These are phyloP conservation scores for Cyprichromis sp. DNA, from an alignment of 2,113 vertebrate species.

Conservation along the genomic window DNA sequence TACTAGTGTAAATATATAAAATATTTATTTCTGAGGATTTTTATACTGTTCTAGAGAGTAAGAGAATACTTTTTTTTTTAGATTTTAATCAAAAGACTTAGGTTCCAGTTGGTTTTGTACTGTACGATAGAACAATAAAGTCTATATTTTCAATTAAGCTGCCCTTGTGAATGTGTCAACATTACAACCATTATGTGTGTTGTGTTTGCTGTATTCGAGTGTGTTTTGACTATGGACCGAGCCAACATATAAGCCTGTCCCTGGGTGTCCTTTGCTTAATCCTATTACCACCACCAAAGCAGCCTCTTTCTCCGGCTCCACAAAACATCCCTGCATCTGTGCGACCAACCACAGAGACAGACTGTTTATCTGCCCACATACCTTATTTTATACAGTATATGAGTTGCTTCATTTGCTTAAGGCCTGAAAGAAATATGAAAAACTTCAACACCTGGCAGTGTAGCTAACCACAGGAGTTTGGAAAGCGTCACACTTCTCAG, in stretches of 20 bases:
- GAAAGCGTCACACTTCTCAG: slow-evolving; percentile 20
- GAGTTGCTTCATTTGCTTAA: slow-evolving; percentile 62
- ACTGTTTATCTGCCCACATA: slow-evolving; percentile 45
- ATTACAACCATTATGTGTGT: slow-evolving; percentile 19
- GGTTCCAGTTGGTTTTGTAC: slow-evolving; percentile 58
- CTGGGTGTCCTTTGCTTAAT: slow-evolving; percentile 66
- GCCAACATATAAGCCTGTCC: slow-evolving; percentile 59
- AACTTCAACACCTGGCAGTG: slow-evolving; percentile 37
- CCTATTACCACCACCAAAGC: slow-evolving; percentile 63
- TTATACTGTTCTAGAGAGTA: slow-evolving; percentile 58
- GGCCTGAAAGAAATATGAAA: slow-evolving; percentile 51
- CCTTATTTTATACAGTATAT: slow-evolving; percentile 52
- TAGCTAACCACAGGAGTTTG: slow-evolving; percentile 52
- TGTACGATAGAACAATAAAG: slow-evolving; percentile 75
- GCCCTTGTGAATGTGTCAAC: slow-evolving; percentile 39
- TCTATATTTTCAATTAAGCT: slow-evolving; percentile 76
- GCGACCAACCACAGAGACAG: slow-evolving; percentile 40
- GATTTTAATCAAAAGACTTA: slow-evolving; percentile 56
- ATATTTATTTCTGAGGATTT: slow-evolving; percentile 74
- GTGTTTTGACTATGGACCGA: slow-evolving; percentile 52
- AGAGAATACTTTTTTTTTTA: slow-evolving; percentile 49
- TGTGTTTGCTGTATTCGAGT: slow-evolving; percentile 39
- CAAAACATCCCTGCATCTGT: slow-evolving; percentile 55
- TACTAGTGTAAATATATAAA: slow-evolving; percentile 65
- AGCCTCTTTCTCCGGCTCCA: slow-evolving; percentile 49